Percentiles rank a stretch among this genome's conserved stretches.
phyloP scores from a whole-genome alignment of 1,140 invertebrate species.

The Varroa destructor region DNA sequence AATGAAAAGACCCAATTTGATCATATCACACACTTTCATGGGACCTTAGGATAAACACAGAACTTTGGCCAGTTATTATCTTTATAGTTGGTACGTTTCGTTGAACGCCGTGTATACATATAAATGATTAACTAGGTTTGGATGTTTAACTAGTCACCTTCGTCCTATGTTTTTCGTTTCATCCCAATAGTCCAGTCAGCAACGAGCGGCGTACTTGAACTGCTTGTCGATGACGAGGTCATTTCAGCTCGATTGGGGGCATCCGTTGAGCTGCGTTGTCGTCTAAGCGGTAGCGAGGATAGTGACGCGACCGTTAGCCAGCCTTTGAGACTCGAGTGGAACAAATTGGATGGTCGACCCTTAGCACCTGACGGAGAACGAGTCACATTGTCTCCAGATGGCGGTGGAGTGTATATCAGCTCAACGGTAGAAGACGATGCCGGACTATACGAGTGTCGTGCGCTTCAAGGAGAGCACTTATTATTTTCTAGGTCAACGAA shows the following conservation, averaged over 20 bases:
- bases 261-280: constrained; percentile 52
- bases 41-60: too few species aligned
- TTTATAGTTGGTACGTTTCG: too few species aligned
- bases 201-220: constrained; percentile 32
- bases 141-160: too few species aligned
- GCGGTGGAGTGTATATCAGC: constrained; percentile 51
- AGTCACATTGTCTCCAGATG: constrained; percentile 37
- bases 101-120: too few species aligned
- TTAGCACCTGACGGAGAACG: constrained; percentile 47
- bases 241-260: constrained; percentile 49
- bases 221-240: constrained; percentile 35
- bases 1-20: too few species aligned
- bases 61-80: too few species aligned
- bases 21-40: too few species aligned
- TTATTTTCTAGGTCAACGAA: constrained; percentile 43
- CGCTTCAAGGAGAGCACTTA: constrained; percentile 42
- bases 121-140: too few species aligned
- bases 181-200: constrained; percentile 30
- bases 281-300: constrained; percentile 40
- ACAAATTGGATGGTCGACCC: constrained; percentile 47
- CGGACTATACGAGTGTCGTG: constrained; percentile 64
- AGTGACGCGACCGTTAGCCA: constrained; percentile 34
- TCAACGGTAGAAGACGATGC: constrained; percentile 51
- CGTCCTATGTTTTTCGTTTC: too few species aligned
- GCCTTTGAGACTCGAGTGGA: constrained; percentile 46